Percentiles rank a stretch among this genome's conserved stretches.
Conservation (phyloP, 2,797 vertebrate species). For the Tachyglossus aculeatus region DNA sequence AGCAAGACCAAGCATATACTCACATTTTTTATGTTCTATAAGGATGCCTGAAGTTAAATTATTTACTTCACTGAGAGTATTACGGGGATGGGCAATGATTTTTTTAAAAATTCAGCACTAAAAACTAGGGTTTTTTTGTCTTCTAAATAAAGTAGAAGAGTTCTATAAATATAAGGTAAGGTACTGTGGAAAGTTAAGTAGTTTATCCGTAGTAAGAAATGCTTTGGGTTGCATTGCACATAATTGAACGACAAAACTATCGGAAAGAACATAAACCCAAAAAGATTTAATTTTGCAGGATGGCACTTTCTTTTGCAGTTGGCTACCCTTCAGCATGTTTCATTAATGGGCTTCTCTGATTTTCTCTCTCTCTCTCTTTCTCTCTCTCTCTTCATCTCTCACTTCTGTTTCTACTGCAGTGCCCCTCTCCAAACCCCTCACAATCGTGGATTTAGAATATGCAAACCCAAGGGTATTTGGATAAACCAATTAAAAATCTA, state of each 20-base stretch:
- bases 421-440: no score
- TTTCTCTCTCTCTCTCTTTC: constrained; percentile 1
- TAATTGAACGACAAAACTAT: no score
- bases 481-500: constrained; percentile 25
- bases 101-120: neutral
- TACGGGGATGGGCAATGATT: neutral
- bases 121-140: neutral
- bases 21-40: constrained; percentile 12
- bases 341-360: constrained; percentile 31
- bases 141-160: neutral
- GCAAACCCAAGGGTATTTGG: constrained; percentile 44
- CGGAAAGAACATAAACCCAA: neutral
- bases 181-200: neutral
- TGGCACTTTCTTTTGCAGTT: constrained; percentile 40
- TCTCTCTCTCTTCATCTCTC: no score
- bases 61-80: constrained; percentile 8
- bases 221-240: constrained; percentile 12
- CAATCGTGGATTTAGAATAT: constrained; percentile 48
- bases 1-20: constrained; percentile 3
- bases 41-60: neutral
- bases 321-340: constrained; percentile 33
- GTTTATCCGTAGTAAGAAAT: neutral
- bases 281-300: constrained; percentile 30
- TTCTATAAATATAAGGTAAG: constrained; percentile 25
- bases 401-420: no score